Conservation (phyloP, 2,888 invertebrate genomes). For the Orgyia antiqua region DNA sequence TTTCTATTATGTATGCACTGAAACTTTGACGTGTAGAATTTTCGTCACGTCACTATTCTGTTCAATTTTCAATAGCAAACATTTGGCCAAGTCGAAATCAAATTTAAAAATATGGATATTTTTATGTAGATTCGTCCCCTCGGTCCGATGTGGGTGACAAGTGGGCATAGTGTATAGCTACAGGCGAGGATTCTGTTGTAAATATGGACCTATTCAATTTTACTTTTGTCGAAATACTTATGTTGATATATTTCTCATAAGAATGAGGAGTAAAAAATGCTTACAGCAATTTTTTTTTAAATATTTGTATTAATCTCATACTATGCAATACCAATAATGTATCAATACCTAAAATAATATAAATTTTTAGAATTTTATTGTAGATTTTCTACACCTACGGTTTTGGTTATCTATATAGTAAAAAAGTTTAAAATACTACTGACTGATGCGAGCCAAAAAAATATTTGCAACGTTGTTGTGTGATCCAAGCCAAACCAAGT, state of each 20-base stretch:
- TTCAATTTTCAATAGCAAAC: conserved; percentile 76
- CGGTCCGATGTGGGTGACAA: conserved; percentile 63
- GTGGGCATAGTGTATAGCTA: conserved; percentile 46
- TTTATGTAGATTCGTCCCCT: conserved; percentile 64
- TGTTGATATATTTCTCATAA: conserved; percentile 3
- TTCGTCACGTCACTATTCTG: conserved; percentile 63
- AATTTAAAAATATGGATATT: conserved; percentile 75
- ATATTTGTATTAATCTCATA: too few species aligned
- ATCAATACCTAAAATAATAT: too few species aligned
- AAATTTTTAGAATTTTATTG: too few species aligned
- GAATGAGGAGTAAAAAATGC: background rate
- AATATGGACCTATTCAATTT: conserved; percentile 40
- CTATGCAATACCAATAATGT: too few species aligned
- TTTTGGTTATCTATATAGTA: too few species aligned
- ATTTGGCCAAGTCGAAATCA: conserved; percentile 73
- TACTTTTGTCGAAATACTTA: conserved; percentile 19
- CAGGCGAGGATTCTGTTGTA: conserved; percentile 43
- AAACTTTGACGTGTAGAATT: conserved; percentile 52
- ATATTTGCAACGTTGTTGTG: too few species aligned
- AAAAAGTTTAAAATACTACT: too few species aligned
- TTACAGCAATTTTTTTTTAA: background rate
- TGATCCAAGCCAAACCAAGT: too few species aligned
- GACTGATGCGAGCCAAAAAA: too few species aligned
- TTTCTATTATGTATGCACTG: conserved; percentile 54
- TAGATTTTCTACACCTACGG: too few species aligned